Evolutionary conservation across 2,113 vertebrate genomes (phyloP).

Genomic region (Tragulus kanchil): DNA sequence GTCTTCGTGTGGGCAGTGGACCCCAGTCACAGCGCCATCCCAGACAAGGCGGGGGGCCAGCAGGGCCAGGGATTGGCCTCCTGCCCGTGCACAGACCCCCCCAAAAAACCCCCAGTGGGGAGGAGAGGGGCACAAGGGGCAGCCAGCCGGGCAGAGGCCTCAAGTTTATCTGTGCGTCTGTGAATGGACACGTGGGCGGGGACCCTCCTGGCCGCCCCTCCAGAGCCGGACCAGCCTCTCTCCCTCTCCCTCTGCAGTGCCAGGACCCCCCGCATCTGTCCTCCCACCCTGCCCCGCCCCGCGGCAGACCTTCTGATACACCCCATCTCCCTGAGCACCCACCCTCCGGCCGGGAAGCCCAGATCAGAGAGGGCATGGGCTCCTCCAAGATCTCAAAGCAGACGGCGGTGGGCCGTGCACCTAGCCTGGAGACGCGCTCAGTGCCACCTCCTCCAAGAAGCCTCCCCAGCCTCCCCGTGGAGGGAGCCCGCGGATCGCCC

Average conservation of each 20-base stretch:
- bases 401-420: fast-evolving
- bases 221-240: background rate
- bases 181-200: fast-evolving
- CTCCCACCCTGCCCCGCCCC: too few species aligned
- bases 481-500: fast-evolving
- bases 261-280: background rate
- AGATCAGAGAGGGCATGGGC: too few species aligned
- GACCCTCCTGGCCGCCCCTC: background rate
- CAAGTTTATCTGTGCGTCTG: fast-evolving
- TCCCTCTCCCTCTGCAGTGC: background rate
- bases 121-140: fast-evolving
- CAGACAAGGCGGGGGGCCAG: fast-evolving
- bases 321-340: fast-evolving
- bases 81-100: fast-evolving
- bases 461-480: background rate
- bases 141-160: fast-evolving
- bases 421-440: background rate
- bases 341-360: fast-evolving
- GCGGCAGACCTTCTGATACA: background rate
- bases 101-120: too few species aligned
- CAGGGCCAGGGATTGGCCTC: background rate
- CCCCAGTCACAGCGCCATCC: background rate
- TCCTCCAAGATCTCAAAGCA: background rate
- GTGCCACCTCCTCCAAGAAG: background rate
- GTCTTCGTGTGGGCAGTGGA: fast-evolving